Conservation (phyloP, 2,113 vertebrate genomes). For the Xiphophorus hellerii region DNA sequence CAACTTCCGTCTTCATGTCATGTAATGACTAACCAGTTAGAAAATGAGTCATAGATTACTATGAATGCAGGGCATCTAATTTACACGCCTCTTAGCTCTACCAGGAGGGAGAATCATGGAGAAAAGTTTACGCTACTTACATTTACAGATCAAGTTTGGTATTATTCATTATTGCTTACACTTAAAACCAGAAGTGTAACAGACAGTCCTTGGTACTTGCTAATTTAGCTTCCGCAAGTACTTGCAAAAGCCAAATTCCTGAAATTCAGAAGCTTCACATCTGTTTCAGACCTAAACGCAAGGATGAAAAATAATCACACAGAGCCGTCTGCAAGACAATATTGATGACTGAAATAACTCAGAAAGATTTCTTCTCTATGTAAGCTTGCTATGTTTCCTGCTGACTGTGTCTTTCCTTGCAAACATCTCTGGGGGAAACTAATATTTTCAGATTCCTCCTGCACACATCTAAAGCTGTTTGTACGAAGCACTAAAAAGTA, state of each 20-base stretch:
- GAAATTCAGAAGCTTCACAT: neutral
- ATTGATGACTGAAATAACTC: conserved; percentile 14
- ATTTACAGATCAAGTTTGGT: neutral
- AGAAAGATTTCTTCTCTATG: neutral
- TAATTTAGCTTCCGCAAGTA: neutral
- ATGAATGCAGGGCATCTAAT: conserved; percentile 24
- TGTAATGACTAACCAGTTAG: conserved; percentile 33
- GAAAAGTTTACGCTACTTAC: neutral
- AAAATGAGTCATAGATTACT: conserved; percentile 50
- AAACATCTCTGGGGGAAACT: conserved; percentile 3
- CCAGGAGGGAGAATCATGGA: neutral
- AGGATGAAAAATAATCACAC: conserved; percentile 9
- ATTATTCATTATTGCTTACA: neutral
- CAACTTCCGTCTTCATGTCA: conserved; percentile 43
- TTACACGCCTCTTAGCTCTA: neutral
- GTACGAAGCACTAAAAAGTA: conserved; percentile 17
- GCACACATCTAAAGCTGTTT: conserved; percentile 19
- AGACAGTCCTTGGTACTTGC: neutral
- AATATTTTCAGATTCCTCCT: neutral
- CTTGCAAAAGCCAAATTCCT: neutral
- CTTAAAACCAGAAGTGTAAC: neutral
- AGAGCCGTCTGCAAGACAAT: conserved; percentile 5
- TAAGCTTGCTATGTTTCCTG: conserved; percentile 1
- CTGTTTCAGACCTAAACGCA: neutral
- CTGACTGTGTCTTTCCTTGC: neutral